Percentiles rank a stretch among this genome's conserved stretches.
Conservation (phyloP, 2,797 vertebrate genomes). For the Acanthurus lineatus region DNA sequence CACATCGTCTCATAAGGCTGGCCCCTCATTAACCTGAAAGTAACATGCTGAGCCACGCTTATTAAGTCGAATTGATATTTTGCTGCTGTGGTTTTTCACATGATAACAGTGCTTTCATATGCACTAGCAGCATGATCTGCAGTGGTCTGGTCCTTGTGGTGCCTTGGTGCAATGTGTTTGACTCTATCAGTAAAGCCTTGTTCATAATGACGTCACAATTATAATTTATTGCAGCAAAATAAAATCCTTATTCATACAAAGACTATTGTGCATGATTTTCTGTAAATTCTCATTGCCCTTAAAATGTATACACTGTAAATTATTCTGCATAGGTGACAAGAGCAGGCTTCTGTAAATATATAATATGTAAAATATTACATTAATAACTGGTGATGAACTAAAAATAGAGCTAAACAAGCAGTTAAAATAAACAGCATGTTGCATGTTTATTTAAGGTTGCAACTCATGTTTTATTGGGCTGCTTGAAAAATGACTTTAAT, state of each 20-base stretch:
- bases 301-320: background rate
- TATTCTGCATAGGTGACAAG: background rate
- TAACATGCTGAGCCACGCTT: conserved; percentile 37
- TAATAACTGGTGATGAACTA: background rate
- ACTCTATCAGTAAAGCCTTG: background rate
- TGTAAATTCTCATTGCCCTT: background rate
- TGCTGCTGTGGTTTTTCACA: conserved; percentile 33
- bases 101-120: background rate
- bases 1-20: background rate
- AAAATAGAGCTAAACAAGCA: background rate
- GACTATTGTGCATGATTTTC: background rate
- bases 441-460: no score
- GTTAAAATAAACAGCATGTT: no score
- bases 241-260: conserved; percentile 4
- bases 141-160: conserved; percentile 4
- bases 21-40: background rate
- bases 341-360: no score
- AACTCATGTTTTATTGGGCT: no score
- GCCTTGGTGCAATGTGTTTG: conserved; percentile 6
- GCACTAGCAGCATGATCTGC: background rate
- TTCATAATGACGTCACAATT: conserved; percentile 7
- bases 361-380: background rate
- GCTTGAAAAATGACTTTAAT: no score
- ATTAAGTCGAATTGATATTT: conserved; percentile 5
- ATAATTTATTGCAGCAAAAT: background rate